Base-by-base conservation (phyloP, 2,888 invertebrate genomes). In the Luperina testacea region DNA sequence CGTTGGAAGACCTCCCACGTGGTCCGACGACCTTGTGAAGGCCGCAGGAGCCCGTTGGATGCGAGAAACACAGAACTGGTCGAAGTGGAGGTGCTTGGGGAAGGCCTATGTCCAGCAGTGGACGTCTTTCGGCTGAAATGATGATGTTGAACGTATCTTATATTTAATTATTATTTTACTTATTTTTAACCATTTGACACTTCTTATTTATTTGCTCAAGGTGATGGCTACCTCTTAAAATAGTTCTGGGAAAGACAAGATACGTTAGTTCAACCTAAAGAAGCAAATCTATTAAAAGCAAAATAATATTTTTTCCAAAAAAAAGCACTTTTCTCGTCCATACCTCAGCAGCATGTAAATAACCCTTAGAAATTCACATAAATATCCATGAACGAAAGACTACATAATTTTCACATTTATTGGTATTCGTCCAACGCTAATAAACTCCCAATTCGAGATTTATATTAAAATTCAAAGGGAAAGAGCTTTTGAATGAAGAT, bases 401-500 rank as follows among this genome's bases (percentile, higher is more conserved):
- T 92, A 92, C 92, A 94, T 94, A 94, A 94, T 95, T 93, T 92
- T 90, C 90, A 88, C 94, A 95, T 95, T 94, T 95, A 94, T 95
- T 94, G 93, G 91, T 94, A 92, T 92, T 92, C 90, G 91, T 93
- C 92, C 93, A 92, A 94, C 94, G 95, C 96, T 96, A 96, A 96
- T 96, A 96, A 96, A 96, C 92, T 95, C 93, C 89, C 93, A 94
- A 96, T 94, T 93, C 90, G 89, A 93, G 95, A 95, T 96, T 95
- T 94, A 95, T 96, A 96, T 96, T 96, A 95, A 96, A 96, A 96
- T 96, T 95, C 96, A 95, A 95, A 95, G 94, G 94, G 94, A 94
- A 91, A 92, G 92, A 93, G 92, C 92, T 93, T 88, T 91, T 92
- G 95, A 94, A 95, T 95, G 95, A 95, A 96, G 94, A 96, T 96